Evolutionary conservation across 1,140 invertebrate species (phyloP), one percentile per base, ranked within the genome.

Genomic region (Nomia melanderi): DNA sequence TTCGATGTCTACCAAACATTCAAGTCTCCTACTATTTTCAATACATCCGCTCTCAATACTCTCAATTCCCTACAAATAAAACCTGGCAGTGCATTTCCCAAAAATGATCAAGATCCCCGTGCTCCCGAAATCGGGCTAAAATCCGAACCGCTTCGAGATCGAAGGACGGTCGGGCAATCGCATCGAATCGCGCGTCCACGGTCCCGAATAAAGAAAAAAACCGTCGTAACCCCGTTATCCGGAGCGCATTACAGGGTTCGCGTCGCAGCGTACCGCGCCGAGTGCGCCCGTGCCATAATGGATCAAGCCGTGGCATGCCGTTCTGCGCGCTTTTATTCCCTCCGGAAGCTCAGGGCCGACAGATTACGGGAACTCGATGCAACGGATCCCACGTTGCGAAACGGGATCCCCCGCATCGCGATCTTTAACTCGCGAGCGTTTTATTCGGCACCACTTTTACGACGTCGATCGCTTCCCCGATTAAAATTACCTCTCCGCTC

Each of bases 251-350:
- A 75, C 39, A 65, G 17, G 33, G 44, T 64, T 59, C 36, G 57
- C 73, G n/a, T 65, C 41, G 60, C 25, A 74, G 65, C 60, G 9
- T 11, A n/a, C 47, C 39, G 2, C 3, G 7, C 12, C 59, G 29
- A 14, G 23, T 33, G 39, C 59, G 64, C 36, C 57, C 33, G 44
- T 36, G 69, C 20, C 39, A 69, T 65, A 47, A 75, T 75, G 64
- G 73, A 75, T 75, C 73, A 69, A 57, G 53, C 25, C 36, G 39
- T 56, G n/a, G 33, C 62, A 11, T 8, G 20, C 44, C 23, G 39
- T 47, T 25, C 17, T 39, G 9, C 23, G 12, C 14, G 54, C 54
- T 75, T 75, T 75, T 75, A 75, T 75, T 75, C 64, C 31, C 29
- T 20, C 36, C 39, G 59, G 27, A 23, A 20, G 31, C 31, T 29